Conservation (phyloP, 2,888 invertebrate genomes). For the Lasius fuliginosus region DNA sequence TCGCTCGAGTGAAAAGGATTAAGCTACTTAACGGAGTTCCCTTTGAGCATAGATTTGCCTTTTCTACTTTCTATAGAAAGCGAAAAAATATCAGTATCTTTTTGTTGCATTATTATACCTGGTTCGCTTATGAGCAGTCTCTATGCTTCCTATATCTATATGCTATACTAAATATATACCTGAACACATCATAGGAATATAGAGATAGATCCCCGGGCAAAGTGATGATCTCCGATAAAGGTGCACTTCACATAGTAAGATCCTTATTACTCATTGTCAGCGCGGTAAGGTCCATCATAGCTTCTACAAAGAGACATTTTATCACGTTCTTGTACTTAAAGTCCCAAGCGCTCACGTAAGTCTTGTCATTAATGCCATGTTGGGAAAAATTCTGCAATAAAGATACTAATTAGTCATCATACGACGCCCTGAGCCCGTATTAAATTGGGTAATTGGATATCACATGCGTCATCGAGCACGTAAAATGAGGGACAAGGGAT, state of each 20-base stretch:
- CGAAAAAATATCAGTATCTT: too few species aligned
- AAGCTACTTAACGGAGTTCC: too few species aligned
- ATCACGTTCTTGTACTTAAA: conserved; percentile 30
- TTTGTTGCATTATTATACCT: too few species aligned
- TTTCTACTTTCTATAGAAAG: too few species aligned
- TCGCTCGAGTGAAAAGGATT: too few species aligned
- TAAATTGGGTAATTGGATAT: conserved; percentile 2
- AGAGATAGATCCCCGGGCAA: not conserved
- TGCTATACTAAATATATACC: too few species aligned
- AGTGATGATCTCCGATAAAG: not conserved
- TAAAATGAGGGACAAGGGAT: not conserved
- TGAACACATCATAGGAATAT: not conserved
- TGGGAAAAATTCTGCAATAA: conserved; percentile 28
- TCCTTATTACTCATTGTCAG: not conserved
- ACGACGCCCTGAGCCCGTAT: conserved; percentile 19
- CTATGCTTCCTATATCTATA: too few species aligned
- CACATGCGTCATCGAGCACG: not conserved
- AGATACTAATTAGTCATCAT: conserved; percentile 51
- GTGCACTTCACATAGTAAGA: not conserved
- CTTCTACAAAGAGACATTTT: conserved; percentile 18
- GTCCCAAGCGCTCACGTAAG: conserved; percentile 15
- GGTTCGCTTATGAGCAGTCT: too few species aligned
- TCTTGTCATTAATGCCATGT: conserved; percentile 26
- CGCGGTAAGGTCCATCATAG: not conserved
- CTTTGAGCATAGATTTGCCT: too few species aligned